phyloP scores from a whole-genome alignment of 2,797 vertebrate species.

The Pangasius sanitwongsei region DNA sequence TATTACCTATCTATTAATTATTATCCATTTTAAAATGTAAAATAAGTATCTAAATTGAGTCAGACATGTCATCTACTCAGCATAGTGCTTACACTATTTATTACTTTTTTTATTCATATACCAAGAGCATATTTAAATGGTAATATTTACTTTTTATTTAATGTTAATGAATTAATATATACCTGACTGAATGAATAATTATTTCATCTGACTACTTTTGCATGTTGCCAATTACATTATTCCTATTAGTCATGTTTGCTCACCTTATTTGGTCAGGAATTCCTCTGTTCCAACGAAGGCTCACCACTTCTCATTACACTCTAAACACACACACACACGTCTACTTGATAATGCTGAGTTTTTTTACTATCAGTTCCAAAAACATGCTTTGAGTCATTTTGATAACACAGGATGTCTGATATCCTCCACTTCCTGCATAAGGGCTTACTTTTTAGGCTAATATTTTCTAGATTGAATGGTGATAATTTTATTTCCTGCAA shows the following conservation, averaged over 20 bases:
- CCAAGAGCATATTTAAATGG: background rate
- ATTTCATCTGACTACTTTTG: background rate
- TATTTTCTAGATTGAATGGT: background rate
- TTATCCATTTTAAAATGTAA: background rate
- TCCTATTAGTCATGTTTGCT: background rate
- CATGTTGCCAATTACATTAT: background rate
- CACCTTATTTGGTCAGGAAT: background rate
- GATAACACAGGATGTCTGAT: background rate
- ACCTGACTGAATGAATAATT: background rate
- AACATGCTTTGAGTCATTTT: background rate
- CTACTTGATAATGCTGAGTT: background rate
- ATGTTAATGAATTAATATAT: background rate
- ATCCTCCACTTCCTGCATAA: background rate
- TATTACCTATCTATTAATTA: background rate
- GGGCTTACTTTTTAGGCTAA: background rate
- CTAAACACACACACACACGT: background rate
- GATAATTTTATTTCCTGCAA: background rate
- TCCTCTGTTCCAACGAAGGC: background rate
- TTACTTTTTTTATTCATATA: background rate
- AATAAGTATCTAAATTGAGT: background rate
- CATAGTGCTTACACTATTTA: background rate
- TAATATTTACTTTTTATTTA: background rate
- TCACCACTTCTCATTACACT: background rate
- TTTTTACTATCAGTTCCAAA: too few relatives aligned
- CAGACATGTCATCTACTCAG: background rate